Percentiles rank a stretch among this genome's conserved stretches.
phyloP scores from a whole-genome alignment of 1,140 invertebrate genomes.

The Drosophila pectinifera region DNA sequence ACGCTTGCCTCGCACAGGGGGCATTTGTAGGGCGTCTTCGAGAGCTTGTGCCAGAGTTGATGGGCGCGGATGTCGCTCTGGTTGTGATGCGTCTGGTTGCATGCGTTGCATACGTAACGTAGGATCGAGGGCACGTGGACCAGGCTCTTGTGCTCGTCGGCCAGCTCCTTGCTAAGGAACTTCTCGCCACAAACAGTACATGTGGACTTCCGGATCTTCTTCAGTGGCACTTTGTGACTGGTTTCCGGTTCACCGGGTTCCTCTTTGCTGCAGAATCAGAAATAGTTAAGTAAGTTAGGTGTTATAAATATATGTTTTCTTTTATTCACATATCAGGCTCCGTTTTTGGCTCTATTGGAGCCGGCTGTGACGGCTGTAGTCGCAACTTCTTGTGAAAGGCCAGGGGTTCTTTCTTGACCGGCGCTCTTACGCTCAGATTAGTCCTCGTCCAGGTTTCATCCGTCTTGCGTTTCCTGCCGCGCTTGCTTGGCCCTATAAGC shows the following conservation, averaged over 20 bases:
- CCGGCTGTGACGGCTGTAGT: slow-evolving; percentile 23
- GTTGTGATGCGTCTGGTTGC: slow-evolving; percentile 72
- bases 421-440: slow-evolving; percentile 3
- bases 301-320: background rate
- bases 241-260: slow-evolving; percentile 44
- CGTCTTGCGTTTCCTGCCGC: slow-evolving; percentile 58
- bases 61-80: slow-evolving; percentile 75
- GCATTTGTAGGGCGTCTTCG: slow-evolving; percentile 78
- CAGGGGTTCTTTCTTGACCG: slow-evolving; percentile 55
- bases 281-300: background rate
- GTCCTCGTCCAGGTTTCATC: slow-evolving; percentile 30
- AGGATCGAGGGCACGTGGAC: slow-evolving; percentile 64
- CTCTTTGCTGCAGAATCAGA: slow-evolving; percentile 49
- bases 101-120: slow-evolving; percentile 73
- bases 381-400: slow-evolving; percentile 62
- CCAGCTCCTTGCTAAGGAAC: slow-evolving; percentile 64
- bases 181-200: slow-evolving; percentile 73
- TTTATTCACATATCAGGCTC: slow-evolving; percentile 53
- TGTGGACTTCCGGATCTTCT: slow-evolving; percentile 46
- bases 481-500: slow-evolving; percentile 10
- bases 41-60: slow-evolving; percentile 82
- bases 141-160: slow-evolving; percentile 58
- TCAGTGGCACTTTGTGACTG: slow-evolving; percentile 2
- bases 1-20: slow-evolving; percentile 60
- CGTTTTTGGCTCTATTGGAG: slow-evolving; percentile 28